Base-by-base conservation (phyloP, 1,140 invertebrate species). In the Nomia melanderi region DNA sequence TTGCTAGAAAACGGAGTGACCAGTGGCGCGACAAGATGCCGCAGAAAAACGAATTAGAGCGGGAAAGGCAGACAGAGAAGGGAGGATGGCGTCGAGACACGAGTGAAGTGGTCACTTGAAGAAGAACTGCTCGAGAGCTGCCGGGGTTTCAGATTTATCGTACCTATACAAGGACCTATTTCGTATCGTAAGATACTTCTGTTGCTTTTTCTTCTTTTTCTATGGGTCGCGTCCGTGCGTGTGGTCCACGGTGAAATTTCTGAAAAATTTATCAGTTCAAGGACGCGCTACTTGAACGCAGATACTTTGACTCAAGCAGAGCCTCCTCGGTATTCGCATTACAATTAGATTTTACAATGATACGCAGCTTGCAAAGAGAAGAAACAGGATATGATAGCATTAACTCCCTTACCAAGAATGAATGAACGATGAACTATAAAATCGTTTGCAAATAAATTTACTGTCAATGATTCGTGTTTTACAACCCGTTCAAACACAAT, bases 51-150 rank as follows among this genome's bases (percentile, higher is more conserved):
- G 74, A 75, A 53, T 59, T 60, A 74, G 41, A 44, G 12, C 14
- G 12, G 17, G 14, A 44, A 17, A 44, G 14, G 41, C 41, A 44
- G 41, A 44, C 41, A 44, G 41, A 54, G 66, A 41, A 74, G 39
- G 73, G 50, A 60, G 76, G 62, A 76, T 53, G 74, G 72, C 70
- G 65, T 78, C 66, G 79, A 83, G 81, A 83, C 87, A 87, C 81
- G 86, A 88, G 87, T 89, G 84, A 88, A 90, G 89, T 85, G 78
- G 74, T 20, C 70, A 87, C 88, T 90, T 83, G 87, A 90, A 69
- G 44, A 64, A 66, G 78, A 76, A 85, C 83, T 77, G 82, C 88
- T 88, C 75, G 82, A 88, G 79, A 85, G 73, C 67, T 77, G 78
- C 67, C 54, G 77, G 75, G 77, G 81, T 69, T 86, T 86, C 69